These are phyloP conservation scores for Pristionchus exspectatus DNA, from an alignment of 2,888 invertebrate species.

Conservation along the genomic window DNA sequence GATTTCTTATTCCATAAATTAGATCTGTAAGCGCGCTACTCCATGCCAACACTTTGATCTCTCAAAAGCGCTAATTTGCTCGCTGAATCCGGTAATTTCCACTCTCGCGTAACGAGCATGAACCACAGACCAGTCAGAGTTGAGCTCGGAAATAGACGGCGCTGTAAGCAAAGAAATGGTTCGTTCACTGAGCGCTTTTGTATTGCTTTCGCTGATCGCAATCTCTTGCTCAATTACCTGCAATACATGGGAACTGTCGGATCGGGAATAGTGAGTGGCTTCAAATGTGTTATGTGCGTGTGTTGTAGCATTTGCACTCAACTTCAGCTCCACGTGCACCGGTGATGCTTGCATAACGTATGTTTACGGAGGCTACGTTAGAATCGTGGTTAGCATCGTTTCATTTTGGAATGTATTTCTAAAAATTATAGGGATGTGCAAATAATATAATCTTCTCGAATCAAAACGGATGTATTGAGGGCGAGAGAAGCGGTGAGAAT, in stretches of 20 bases:
- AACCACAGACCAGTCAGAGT: too few relatives aligned
- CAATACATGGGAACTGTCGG: neutral
- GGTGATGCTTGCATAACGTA: neutral
- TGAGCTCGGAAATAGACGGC: neutral
- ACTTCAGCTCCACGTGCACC: neutral
- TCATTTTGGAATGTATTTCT: neutral
- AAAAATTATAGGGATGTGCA: neutral
- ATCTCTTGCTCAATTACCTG: neutral
- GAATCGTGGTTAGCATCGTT: neutral
- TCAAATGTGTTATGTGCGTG: neutral
- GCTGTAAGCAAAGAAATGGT: neutral
- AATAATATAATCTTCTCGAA: neutral
- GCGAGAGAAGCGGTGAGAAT: neutral
- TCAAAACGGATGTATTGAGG: neutral
- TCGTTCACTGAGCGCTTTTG: neutral
- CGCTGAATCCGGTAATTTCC: neutral
- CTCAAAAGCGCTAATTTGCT: constrained; percentile 2
- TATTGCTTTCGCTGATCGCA: neutral
- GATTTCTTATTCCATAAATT: neutral
- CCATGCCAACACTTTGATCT: neutral
- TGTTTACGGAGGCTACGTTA: neutral
- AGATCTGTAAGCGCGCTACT: neutral
- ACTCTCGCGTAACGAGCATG: neutral
- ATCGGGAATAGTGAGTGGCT: neutral
- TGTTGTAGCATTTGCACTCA: neutral